A percentile compares a stretch with the other conserved stretches of the same genome.
These are phyloP conservation scores for Caenorhabditis plicata DNA, from an alignment of 2,888 invertebrate genomes.

Conservation along the genomic window DNA sequence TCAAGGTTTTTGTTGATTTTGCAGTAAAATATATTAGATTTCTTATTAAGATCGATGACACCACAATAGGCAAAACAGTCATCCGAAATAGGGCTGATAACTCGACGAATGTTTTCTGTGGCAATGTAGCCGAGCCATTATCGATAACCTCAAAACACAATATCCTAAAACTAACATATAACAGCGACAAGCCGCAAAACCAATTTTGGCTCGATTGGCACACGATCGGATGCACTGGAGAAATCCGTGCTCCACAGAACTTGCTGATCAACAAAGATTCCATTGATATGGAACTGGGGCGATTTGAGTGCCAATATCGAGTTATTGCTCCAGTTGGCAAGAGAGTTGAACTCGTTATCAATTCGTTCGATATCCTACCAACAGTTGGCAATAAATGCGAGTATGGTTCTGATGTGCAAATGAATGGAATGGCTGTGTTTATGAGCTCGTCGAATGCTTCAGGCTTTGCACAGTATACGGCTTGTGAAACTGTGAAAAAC, in stretches of 20 bases:
- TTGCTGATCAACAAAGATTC: slow-evolving; percentile 33
- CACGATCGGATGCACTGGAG: slow-evolving; percentile 57
- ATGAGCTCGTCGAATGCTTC: slow-evolving; percentile 40
- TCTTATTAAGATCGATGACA: slow-evolving; percentile 37
- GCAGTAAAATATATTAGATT: too few relatives aligned
- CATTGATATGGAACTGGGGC: slow-evolving; percentile 30
- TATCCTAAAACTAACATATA: slow-evolving; percentile 43
- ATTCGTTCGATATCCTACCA: slow-evolving; percentile 21
- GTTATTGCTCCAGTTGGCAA: slow-evolving; percentile 41
- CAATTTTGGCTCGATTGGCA: slow-evolving; percentile 62
- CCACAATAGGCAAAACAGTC: slow-evolving; percentile 23
- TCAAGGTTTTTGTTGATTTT: neutral
- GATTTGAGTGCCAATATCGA: slow-evolving; percentile 52
- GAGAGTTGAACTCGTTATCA: slow-evolving; percentile 30
- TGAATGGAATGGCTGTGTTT: slow-evolving; percentile 41
- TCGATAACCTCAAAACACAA: slow-evolving; percentile 32
- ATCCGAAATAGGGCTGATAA: slow-evolving; percentile 21
- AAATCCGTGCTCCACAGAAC: slow-evolving; percentile 27
- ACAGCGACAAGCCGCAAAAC: slow-evolving; percentile 39
- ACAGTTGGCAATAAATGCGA: slow-evolving; percentile 1
- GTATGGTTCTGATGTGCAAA: slow-evolving; percentile 20
- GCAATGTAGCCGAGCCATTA: slow-evolving; percentile 11
- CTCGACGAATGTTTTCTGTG: too few relatives aligned
- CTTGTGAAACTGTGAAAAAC: slow-evolving; percentile 14
- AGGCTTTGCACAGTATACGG: slow-evolving; percentile 38